Evolutionary conservation across 2,888 invertebrate genomes (phyloP), one percentile per base, ranked within the genome.

Genomic region (Callimorpha dominula): DNA sequence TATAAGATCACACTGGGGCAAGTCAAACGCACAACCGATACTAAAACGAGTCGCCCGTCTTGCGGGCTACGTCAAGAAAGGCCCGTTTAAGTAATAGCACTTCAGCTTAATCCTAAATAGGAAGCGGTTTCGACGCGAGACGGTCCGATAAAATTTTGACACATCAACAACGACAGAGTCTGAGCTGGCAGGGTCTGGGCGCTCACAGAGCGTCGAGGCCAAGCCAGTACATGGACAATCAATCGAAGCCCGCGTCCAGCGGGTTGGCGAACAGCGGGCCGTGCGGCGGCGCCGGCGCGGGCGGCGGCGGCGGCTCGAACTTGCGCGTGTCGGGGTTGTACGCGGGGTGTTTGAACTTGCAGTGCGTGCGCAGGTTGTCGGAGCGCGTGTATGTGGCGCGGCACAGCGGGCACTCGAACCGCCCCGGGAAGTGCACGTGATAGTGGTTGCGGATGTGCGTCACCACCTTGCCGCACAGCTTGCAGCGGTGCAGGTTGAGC

Each of bases 391-490:
- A 98, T 88, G 98, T 98, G 93, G 98, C 98, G 94, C 97, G 97
- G 96, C 98, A 98, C 93, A 98, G 97, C 92, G 98, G 98, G 95
- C 98, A 98, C 97, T 98, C 98, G 96, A 98, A 98, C 93, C 98
- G 97, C 91, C 98, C 98, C 92, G 98, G 98, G 96, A 98, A 98
- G 96, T 98, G 98, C 96, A 98, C 98, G 96, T 98, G 98, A 96
- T 98, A 98, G 97, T 98, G 98, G 97, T 98, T 98, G 94, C 98
- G 97, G 96, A 98, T 98, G 97, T 98, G 98, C 96, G 98, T 98
- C 96, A 98, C 98, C 97, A 98, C 98, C 97, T 98, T 98, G 96
- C 98, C 98, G 96, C 98, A 98, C 96, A 98, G 97, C 97, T 98
- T 98, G 97, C 98, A 98, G 95, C 98, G 98, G 97, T 98, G 98